Percentiles rank a stretch among this genome's conserved stretches.
phyloP scores from a whole-genome alignment of 2,113 vertebrate genomes.

The Erythrocercus mccallii region DNA sequence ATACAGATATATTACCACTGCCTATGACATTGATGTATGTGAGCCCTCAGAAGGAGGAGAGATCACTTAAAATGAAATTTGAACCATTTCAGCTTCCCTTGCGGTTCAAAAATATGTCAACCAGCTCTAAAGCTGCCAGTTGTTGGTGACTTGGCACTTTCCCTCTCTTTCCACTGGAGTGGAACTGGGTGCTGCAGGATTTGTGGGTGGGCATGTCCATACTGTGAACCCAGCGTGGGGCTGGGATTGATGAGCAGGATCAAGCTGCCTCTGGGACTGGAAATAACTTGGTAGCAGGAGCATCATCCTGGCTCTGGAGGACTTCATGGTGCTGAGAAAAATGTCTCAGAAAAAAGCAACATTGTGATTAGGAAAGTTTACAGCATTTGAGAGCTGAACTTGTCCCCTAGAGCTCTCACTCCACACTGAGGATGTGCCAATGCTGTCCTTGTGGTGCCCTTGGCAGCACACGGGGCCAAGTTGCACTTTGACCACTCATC shows the following conservation, averaged over 20 bases:
- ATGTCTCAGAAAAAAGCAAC: neutral
- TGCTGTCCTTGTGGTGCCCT: neutral
- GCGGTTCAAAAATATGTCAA: neutral
- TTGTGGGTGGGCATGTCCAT: neutral
- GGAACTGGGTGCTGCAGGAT: neutral
- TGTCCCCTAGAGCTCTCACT: neutral
- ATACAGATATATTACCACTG: neutral
- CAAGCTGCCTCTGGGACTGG: neutral
- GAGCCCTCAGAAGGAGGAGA: neutral
- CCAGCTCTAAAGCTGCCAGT: neutral
- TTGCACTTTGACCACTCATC: neutral
- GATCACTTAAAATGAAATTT: neutral
- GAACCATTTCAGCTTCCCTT: neutral
- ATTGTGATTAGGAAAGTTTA: neutral
- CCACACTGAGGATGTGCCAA: neutral
- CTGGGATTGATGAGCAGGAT: neutral
- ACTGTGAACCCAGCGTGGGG: rapidly evolving
- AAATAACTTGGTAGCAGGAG: neutral
- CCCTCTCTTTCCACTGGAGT: neutral
- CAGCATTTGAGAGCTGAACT: neutral
- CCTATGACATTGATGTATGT: neutral
- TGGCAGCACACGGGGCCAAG: neutral
- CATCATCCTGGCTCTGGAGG: neutral
- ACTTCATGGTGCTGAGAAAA: neutral
- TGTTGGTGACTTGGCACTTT: neutral